phyloP scores from a whole-genome alignment of 2,797 vertebrate genomes.

The Centroberyx gerrardi region DNA sequence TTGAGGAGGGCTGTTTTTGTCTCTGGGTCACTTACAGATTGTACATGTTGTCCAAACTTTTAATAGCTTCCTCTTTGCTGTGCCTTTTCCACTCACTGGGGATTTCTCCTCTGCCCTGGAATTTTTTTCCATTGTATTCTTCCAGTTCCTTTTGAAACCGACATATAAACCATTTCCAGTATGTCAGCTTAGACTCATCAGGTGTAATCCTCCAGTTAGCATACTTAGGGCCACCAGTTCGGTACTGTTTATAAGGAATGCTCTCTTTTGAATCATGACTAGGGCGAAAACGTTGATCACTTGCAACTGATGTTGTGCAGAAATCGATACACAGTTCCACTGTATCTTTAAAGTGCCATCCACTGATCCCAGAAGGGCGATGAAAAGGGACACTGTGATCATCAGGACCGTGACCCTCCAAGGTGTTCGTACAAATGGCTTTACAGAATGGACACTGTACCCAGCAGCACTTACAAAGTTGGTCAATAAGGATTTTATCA shows the following conservation, averaged over 20 bases:
- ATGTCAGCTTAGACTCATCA: conserved; percentile 59
- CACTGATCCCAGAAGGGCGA: conserved; percentile 12
- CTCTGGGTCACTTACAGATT: too few species aligned
- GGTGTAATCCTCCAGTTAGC: conserved; percentile 65
- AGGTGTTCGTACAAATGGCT: conserved; percentile 71
- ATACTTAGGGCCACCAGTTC: conserved; percentile 41
- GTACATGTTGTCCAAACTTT: conserved; percentile 33
- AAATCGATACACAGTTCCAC: background rate
- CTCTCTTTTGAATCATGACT: rapidly evolving
- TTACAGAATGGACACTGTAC: conserved; percentile 71
- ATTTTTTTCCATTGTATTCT: conserved; percentile 7
- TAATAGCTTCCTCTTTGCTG: conserved; percentile 45
- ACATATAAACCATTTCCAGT: conserved; percentile 77
- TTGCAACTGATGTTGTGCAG: conserved; percentile 71
- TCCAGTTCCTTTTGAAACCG: conserved; percentile 65
- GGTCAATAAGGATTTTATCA: conserved; percentile 72
- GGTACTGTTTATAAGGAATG: conserved; percentile 53
- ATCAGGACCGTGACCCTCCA: conserved; percentile 52
- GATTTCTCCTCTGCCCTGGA: conserved; percentile 45
- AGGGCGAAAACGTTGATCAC: background rate
- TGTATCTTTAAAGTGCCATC: background rate
- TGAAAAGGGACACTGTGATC: conserved; percentile 72
- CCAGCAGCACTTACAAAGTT: conserved; percentile 79
- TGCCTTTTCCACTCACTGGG: conserved; percentile 39
- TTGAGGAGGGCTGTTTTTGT: too few species aligned